Conservation (phyloP, 2,888 invertebrate genomes). For the Lamproptera curius region DNA sequence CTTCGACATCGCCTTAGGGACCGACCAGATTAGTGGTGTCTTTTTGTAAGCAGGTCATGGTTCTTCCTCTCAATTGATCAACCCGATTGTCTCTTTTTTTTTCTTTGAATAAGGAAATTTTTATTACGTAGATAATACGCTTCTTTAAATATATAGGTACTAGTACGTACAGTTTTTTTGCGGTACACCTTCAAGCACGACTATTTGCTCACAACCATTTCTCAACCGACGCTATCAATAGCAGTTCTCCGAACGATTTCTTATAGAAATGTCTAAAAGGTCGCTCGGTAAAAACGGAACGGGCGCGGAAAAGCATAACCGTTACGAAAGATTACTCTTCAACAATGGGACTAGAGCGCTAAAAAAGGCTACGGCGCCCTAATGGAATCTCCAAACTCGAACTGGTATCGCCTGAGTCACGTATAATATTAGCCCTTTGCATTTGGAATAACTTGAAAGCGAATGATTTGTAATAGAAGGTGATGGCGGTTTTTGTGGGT, state of each 20-base stretch:
- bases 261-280: constrained; percentile 19
- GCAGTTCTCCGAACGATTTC: constrained; percentile 20
- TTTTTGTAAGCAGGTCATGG: too few species aligned
- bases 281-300: constrained; percentile 38
- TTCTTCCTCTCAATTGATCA: too few species aligned
- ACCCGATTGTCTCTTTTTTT: too few species aligned
- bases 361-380: constrained; percentile 48
- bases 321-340: constrained; percentile 60
- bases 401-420: constrained; percentile 61
- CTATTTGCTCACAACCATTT: constrained; percentile 3
- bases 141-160: too few species aligned
- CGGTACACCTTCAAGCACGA: not conserved
- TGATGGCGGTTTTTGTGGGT: constrained; percentile 13
- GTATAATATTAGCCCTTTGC: constrained; percentile 66
- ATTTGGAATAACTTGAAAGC: constrained; percentile 24
- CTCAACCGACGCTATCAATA: constrained; percentile 6
- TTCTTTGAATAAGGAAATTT: too few species aligned
- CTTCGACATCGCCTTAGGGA: too few species aligned
- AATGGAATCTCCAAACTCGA: constrained; percentile 58
- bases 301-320: constrained; percentile 58
- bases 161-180: too few species aligned
- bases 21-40: too few species aligned
- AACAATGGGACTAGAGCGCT: constrained; percentile 50
- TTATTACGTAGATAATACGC: too few species aligned
- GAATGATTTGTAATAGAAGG: constrained; percentile 7